A percentile compares a stretch with the other conserved stretches of the same genome.
phyloP scores from a whole-genome alignment of 2,113 vertebrate species.

The Coreoperca whiteheadi region DNA sequence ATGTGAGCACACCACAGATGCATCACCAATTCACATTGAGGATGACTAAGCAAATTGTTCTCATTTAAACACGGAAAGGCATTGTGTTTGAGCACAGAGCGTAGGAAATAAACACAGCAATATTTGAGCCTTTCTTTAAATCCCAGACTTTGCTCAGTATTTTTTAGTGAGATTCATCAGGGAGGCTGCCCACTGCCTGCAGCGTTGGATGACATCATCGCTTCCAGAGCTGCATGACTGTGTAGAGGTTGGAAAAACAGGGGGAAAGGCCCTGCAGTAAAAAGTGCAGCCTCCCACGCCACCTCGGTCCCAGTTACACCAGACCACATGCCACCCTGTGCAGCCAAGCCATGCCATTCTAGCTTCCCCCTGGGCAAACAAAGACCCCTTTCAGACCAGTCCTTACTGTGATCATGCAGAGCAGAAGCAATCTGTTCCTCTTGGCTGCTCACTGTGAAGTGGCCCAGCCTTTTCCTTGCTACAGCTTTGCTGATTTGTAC shows the following conservation, averaged over 20 bases:
- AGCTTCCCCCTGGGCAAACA: conserved; percentile 70
- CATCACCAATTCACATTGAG: not conserved
- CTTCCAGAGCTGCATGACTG: conserved; percentile 50
- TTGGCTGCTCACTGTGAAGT: conserved; percentile 77
- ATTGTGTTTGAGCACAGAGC: not conserved
- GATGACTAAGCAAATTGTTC: conserved; percentile 34
- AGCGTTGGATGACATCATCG: conserved; percentile 59
- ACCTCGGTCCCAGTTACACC: conserved; percentile 56
- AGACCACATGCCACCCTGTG: conserved; percentile 73
- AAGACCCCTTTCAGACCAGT: conserved; percentile 78
- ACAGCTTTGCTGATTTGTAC: conserved; percentile 40
- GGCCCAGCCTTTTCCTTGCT: conserved; percentile 65
- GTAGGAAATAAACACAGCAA: not conserved
- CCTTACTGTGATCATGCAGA: conserved; percentile 74
- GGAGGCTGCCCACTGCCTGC: conserved; percentile 25
- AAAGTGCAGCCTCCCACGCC: conserved; percentile 61
- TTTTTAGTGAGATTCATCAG: conserved; percentile 9
- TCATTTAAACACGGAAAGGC: conserved; percentile 4
- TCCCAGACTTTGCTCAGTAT: not conserved
- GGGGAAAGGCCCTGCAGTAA: conserved; percentile 41
- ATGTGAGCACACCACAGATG: conserved; percentile 18
- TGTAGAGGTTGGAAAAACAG: conserved; percentile 49
- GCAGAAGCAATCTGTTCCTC: conserved; percentile 83
- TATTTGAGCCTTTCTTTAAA: conserved; percentile 29
- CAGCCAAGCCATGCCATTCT: conserved; percentile 63